Conservation (phyloP, 2,113 vertebrate species). For the Nematolebias whitei region DNA sequence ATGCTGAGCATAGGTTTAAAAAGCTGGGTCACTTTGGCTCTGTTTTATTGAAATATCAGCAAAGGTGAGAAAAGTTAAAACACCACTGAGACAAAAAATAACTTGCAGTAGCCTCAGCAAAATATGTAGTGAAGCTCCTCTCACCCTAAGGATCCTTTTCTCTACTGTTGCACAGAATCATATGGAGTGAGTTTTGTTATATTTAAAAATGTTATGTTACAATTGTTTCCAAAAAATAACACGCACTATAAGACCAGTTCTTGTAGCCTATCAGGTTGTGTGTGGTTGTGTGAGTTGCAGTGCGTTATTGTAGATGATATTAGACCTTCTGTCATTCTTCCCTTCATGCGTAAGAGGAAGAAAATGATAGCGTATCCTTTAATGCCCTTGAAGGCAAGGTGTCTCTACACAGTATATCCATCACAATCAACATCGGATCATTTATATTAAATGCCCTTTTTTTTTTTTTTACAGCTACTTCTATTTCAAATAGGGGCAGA, state of each 20-base stretch:
- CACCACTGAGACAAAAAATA: slow-evolving; percentile 49
- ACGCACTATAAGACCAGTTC: slow-evolving; percentile 3
- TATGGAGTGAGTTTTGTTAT: background rate
- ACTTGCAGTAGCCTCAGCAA: slow-evolving; percentile 58
- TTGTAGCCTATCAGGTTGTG: slow-evolving; percentile 14
- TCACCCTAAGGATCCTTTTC: slow-evolving; percentile 33
- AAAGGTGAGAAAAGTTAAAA: slow-evolving; percentile 65
- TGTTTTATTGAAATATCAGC: slow-evolving; percentile 77
- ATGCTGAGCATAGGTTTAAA: slow-evolving; percentile 79
- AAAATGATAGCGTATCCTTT: slow-evolving; percentile 82
- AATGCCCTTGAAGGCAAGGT: slow-evolving; percentile 83
- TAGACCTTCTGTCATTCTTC: slow-evolving; percentile 73
- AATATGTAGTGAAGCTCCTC: slow-evolving; percentile 49
- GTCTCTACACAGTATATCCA: slow-evolving; percentile 80
- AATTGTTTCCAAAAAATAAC: background rate
- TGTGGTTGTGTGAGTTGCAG: slow-evolving; percentile 40
- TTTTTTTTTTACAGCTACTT: slow-evolving; percentile 40
- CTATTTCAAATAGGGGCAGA: slow-evolving; percentile 57
- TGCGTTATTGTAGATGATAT: slow-evolving; percentile 75
- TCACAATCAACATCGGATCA: slow-evolving; percentile 83
- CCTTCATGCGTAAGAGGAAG: slow-evolving; percentile 70
- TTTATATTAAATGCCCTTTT: slow-evolving; percentile 82
- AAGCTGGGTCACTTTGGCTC: slow-evolving; percentile 77
- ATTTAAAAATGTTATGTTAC: background rate
- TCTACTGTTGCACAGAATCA: slow-evolving; percentile 24